Evolutionary conservation across 30 jellyfish, hydroid and myxozoan species (phyloP), one percentile per base, ranked within the genome.

Genomic region (Catostylus mosaicus): DNA sequence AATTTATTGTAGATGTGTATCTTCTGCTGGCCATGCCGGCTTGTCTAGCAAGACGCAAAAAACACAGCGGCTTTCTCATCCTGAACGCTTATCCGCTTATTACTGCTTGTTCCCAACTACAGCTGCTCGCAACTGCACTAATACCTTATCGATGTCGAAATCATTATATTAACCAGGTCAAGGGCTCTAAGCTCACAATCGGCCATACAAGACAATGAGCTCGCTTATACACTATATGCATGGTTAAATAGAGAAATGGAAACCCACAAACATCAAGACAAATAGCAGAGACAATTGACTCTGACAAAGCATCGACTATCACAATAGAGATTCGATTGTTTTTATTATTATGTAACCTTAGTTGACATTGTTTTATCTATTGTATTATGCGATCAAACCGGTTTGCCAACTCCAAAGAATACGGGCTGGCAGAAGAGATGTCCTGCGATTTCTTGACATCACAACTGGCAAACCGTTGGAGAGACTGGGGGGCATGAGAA

Each of bases 141-240:
- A 45, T 16, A 30, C 63, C 75, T 50, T 19, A 57, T 51, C 63
- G 34, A 7, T 32, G 52, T 46, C 9, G 61, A 34, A 27, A 30
- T 51, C 83, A 40, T 72, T 72, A 72, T 72, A 72, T 30, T 46
- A n/a, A 3, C 46, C 68, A 72, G 83, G 83, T 72, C 83, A 72
- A 72, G 75, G 59, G 85, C 18, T 63, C 61, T 47, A 24, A 61
- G 36, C 74, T 34, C 20, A 35, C 37, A 19, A 26, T 10, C 38
- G 63, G 67, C 75, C 75, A 51, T 63, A 74, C 43, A 20, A 51
- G 43, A 74, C 85, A 74, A 74, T 74, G 29, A 26, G 73, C 64
- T 5, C 36, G 59, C 29, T 14, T 29, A 19, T 52, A 38, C 26
- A 59, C 73, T 50, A 24, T 54, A 51, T 74, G 85, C 73, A 63